Evolutionary conservation across 2,113 vertebrate genomes (phyloP).

Genomic region (Anoura caudifer): DNA sequence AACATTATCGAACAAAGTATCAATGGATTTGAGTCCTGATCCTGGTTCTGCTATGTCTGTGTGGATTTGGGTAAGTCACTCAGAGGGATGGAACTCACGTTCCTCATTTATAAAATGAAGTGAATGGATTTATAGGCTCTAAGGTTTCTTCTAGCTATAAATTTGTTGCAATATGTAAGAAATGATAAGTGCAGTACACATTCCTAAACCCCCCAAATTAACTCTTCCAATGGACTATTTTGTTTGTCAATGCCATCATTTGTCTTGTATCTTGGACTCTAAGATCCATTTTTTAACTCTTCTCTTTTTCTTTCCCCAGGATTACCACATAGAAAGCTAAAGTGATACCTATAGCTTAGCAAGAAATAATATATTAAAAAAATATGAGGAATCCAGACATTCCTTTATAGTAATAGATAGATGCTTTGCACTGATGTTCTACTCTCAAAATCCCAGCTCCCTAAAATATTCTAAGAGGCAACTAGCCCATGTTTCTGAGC

Average conservation of each 20-base stretch:
- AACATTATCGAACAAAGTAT: neutral
- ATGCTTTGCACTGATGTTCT: neutral
- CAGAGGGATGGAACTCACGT: neutral
- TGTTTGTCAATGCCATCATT: neutral
- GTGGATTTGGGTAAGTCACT: neutral
- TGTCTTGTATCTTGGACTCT: neutral
- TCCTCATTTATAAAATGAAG: constrained; percentile 4
- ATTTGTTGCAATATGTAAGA: neutral
- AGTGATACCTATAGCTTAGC: neutral
- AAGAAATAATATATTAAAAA: neutral
- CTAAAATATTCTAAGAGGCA: neutral
- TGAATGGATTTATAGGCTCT: neutral
- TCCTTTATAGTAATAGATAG: neutral
- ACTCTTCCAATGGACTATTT: neutral
- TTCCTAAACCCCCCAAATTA: neutral
- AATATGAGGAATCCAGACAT: neutral
- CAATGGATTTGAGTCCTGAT: neutral
- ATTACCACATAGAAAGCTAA: neutral
- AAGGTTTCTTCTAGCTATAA: neutral
- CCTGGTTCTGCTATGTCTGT: neutral
- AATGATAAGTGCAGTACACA: neutral
- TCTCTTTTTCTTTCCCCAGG: neutral
- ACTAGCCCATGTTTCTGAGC: neutral
- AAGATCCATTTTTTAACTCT: neutral
- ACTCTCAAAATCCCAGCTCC: neutral